Evolutionary conservation across 2,113 vertebrate species (phyloP).

Genomic region (Hippocampus guttulatus): DNA sequence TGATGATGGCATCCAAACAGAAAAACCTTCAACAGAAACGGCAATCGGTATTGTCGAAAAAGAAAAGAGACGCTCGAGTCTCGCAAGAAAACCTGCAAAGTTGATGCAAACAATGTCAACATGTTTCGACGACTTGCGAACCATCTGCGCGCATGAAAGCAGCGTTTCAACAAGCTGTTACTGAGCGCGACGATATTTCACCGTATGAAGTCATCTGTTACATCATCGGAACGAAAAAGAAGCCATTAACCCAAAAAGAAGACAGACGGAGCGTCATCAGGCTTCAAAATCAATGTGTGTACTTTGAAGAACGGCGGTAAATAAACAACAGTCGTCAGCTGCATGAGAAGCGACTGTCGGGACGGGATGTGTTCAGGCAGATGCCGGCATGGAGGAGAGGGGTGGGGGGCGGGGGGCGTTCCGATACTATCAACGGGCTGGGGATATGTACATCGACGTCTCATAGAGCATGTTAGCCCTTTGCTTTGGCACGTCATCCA

Average conservation of each 20-base stretch:
- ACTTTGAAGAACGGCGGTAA: neutral
- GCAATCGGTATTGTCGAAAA: neutral
- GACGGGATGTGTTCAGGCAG: neutral
- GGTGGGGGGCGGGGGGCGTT: neutral
- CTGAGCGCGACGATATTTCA: neutral
- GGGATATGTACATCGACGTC: neutral
- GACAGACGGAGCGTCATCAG: neutral
- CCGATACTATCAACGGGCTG: neutral
- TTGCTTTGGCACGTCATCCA: neutral
- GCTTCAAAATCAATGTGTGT: neutral
- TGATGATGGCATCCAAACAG: neutral
- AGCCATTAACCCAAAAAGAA: neutral
- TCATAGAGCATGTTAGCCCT: neutral
- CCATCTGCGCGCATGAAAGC: neutral
- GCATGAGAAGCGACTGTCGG: neutral
- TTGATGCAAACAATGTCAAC: slow-evolving; percentile 1
- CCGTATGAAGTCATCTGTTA: neutral
- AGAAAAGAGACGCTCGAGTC: neutral
- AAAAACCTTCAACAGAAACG: neutral
- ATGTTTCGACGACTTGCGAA: neutral
- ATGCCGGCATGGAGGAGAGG: neutral
- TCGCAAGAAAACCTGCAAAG: neutral
- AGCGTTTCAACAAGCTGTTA: neutral
- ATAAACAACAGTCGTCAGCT: neutral
- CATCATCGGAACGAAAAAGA: neutral